Base-by-base conservation (phyloP, 2,888 invertebrate genomes). In the Ormia ochracea region DNA sequence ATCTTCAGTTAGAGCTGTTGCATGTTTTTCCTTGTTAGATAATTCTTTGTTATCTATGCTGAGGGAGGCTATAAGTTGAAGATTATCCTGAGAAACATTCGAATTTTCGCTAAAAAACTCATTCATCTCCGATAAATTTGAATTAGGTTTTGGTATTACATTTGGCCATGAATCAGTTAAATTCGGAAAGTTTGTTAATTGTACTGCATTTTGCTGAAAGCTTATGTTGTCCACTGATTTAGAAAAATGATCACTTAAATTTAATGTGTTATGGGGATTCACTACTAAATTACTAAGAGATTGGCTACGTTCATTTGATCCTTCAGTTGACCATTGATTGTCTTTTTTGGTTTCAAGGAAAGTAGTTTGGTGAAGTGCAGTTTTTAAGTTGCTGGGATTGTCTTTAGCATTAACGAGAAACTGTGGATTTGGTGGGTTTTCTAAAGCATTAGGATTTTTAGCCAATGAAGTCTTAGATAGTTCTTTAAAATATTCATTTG, bases 371-470 rank as follows among this genome's bases (percentile, higher is more conserved):
- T 48, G 17, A 17, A 14, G 5, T 23, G 10, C 5, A 4, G n/a
- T 58, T 36, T 45, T 19, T n/a, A 26, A 33, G 9, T 26, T 58
- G 4, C 43, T 43, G 26, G 21, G n/a, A 26, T 12, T 54, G 7
- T 28, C 14, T 31, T 48, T 23, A 58, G 66, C 45, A 43, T 10
- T 63, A 33, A 14, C 12, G 26, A 28, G 21, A 61, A 17, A 0
- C 50, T 21, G 33, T 10, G 23, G n/a, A 52, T 4, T 28, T 38
- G 38, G n/a, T 48, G 41, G 43, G 9, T 26, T 45, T 38, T 54
- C 12, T 19, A 33, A 58, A 73, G 54, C 31, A 54, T 61, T 58
- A 7, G 43, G 23, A 36, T 63, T 21, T 17, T 66, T 70, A 78
- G 78, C 73, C 7, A 23, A 45, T 58, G 48, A 31, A 17, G 28